Evolutionary conservation across 1,140 invertebrate genomes (phyloP).

Genomic region (Drosophila varians): DNA sequence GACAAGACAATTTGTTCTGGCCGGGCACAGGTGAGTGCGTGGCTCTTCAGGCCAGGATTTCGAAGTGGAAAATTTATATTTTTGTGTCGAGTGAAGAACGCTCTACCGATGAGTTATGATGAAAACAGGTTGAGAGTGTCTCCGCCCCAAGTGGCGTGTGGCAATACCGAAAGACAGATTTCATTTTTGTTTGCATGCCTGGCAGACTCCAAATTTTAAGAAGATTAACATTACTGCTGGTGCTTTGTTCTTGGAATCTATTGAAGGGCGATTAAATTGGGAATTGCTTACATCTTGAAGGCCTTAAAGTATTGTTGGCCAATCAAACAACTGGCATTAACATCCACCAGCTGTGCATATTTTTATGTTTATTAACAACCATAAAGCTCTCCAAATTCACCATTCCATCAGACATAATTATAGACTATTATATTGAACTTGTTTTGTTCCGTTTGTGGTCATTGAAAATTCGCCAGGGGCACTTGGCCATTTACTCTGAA

Average conservation of each 20-base stretch:
- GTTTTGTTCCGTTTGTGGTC: slow-evolving; percentile 7
- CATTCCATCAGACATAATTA: slow-evolving; percentile 66
- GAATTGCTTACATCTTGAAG: too few relatives aligned
- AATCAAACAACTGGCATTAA: slow-evolving; percentile 11
- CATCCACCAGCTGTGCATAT: slow-evolving; percentile 26
- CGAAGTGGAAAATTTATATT: slow-evolving; percentile 45
- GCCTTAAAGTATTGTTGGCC: neutral
- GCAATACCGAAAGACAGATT: slow-evolving; percentile 23
- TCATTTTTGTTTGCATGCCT: slow-evolving; percentile 32
- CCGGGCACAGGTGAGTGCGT: slow-evolving; percentile 43
- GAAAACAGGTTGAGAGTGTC: slow-evolving; percentile 30
- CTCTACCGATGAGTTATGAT: slow-evolving; percentile 42
- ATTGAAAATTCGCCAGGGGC: slow-evolving; percentile 8
- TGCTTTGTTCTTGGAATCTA: neutral
- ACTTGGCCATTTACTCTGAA: slow-evolving; percentile 2
- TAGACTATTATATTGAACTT: slow-evolving; percentile 52
- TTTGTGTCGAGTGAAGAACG: slow-evolving; percentile 23
- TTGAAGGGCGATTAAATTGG: slow-evolving; percentile 15
- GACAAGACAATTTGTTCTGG: slow-evolving; percentile 63
- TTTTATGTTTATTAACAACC: slow-evolving; percentile 33
- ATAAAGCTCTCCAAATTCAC: slow-evolving; percentile 20
- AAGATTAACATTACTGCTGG: slow-evolving; percentile 20
- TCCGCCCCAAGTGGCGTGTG: slow-evolving; percentile 12
- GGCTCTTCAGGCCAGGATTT: slow-evolving; percentile 33
- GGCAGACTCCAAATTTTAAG: slow-evolving; percentile 11